These are phyloP conservation scores for Azorinus chamasolen DNA, from an alignment of 2,888 invertebrate genomes.

Conservation along the genomic window DNA sequence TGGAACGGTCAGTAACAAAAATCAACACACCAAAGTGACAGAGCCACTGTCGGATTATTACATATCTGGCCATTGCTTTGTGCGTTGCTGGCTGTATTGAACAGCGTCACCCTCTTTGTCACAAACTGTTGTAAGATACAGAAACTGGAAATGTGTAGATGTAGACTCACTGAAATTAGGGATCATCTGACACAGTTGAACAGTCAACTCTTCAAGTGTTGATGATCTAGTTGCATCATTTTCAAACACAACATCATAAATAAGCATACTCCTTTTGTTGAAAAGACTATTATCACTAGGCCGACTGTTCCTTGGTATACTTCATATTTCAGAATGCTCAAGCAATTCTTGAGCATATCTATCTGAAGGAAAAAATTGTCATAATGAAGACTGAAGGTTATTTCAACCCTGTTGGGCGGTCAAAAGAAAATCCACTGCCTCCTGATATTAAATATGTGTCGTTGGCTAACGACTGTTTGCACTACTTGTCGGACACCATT, in stretches of 20 bases:
- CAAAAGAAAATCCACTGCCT: conserved; percentile 24
- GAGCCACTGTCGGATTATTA: conserved; percentile 16
- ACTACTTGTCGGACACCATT: conserved; percentile 7
- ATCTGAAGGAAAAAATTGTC: too few species aligned
- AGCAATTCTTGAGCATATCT: too few species aligned
- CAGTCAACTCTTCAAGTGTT: too few species aligned
- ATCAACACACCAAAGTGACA: conserved; percentile 16
- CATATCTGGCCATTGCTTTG: conserved; percentile 40
- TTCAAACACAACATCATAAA: too few species aligned
- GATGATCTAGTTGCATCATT: too few species aligned
- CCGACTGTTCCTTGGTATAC: too few species aligned
- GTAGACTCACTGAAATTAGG: conserved; percentile 24
- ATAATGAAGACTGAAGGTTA: too few species aligned
- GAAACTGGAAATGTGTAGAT: conserved; percentile 30
- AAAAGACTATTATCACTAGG: too few species aligned
- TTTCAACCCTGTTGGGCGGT: neutral
- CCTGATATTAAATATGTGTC: conserved; percentile 6
- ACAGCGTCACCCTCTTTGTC: conserved; percentile 2
- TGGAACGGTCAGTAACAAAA: too few species aligned
- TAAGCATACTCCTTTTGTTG: too few species aligned
- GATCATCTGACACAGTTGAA: conserved; percentile 23
- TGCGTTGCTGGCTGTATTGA: conserved; percentile 7
- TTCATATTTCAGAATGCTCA: too few species aligned
- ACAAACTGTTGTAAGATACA: conserved; percentile 15
- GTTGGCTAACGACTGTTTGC: conserved; percentile 1